Base-by-base conservation (phyloP, 2,113 vertebrate species). In the Tragulus kanchil region DNA sequence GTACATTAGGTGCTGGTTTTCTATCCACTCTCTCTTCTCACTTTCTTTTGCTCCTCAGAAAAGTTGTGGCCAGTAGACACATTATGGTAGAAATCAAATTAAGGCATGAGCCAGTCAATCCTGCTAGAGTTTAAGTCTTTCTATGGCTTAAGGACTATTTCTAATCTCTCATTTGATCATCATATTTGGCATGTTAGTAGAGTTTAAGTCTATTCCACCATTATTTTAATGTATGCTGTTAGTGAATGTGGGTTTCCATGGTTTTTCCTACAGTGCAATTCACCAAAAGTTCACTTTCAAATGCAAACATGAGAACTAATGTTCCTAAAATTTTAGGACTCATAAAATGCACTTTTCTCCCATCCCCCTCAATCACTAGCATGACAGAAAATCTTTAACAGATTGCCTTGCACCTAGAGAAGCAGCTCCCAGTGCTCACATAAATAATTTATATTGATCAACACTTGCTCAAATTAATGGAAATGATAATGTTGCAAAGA, bases 361-460 rank as follows among this genome's bases (percentile, higher is more conserved):
- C 13, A 65, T 28, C 54, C 11, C 26, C 25, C 54, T 25, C 59
- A 78, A n/a, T 96, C 64, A 79, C n/a, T 69, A 73, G 42, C 17
- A 59, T 1, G 36, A 62, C 5, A 90, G 82, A 73, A 93, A 95
- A 94, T 84, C 85, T 88, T 90, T 50, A 94, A 86, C 81, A 94
- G 89, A 90, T 85, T 94, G 85, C 52, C n/a, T 88, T 62, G 54
- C n/a, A 67, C 21, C 48, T 71, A 93, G 48, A 84, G 81, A 93
- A 25, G 50, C 4, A 26, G 52, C 21, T 61, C 59, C 79, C 45
- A 50, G 31, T 19, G 71, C 67, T 93, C 85, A 79, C 31, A 71
- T 91, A 94, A 92, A 96, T 96, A 88, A 97, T 97, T 87, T 87
- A 97, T 62, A 16, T 83, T 21, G 3, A 97, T 95, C 79, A 93